Evolutionary conservation across 2,113 vertebrate species (phyloP).

Genomic region (Serilophus lunatus): DNA sequence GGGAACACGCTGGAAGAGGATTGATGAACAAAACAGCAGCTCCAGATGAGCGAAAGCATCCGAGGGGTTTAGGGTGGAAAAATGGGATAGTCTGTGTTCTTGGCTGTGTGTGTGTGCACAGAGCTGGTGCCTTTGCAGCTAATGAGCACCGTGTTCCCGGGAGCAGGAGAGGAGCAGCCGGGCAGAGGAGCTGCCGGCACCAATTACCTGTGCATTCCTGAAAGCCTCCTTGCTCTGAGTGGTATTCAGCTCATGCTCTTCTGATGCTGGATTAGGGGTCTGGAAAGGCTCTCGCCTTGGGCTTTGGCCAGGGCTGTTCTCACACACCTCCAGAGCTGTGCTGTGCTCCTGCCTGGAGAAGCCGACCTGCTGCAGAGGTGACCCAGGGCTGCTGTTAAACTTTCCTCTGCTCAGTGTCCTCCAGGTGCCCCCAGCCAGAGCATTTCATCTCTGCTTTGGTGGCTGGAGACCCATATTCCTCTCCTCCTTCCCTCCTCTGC

Average conservation of each 20-base stretch:
- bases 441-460: background rate
- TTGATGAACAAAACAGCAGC: slow-evolving; percentile 66
- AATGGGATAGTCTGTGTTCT: background rate
- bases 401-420: background rate
- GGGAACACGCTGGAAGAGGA: slow-evolving; percentile 19
- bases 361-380: background rate
- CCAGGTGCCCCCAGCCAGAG: background rate
- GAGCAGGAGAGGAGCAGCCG: background rate
- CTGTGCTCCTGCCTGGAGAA: slow-evolving; percentile 1
- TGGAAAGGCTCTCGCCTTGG: slow-evolving; percentile 41
- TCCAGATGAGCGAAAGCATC: slow-evolving; percentile 35
- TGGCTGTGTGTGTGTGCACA: fast-evolving
- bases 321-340: background rate
- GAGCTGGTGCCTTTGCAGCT: background rate
- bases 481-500: background rate
- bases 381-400: background rate
- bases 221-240: background rate
- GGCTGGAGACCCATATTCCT: background rate
- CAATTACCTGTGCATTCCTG: slow-evolving; percentile 27
- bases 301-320: slow-evolving; percentile 29
- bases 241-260: slow-evolving; percentile 22
- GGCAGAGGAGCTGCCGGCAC: background rate
- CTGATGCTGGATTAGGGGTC: slow-evolving; percentile 43
- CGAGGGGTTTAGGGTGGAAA: background rate
- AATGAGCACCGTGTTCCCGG: background rate